Base-by-base conservation (phyloP, 2,888 invertebrate species). In the Colostygia pectinataria region DNA sequence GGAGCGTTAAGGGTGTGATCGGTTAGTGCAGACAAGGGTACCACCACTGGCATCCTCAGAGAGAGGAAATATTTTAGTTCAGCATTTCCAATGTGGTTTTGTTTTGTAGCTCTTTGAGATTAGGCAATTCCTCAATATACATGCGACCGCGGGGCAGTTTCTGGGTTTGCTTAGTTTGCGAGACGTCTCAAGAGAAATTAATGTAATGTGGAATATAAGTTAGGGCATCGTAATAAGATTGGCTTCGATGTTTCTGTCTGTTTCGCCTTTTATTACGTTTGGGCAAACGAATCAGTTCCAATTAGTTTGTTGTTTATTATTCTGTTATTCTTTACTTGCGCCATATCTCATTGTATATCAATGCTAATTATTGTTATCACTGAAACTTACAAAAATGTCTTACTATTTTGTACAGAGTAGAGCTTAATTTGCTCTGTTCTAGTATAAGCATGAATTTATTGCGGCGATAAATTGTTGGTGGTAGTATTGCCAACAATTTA, bases 51-150 rank as follows among this genome's bases (percentile, higher is more conserved):
- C 74, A 83, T 84, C 87, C 86, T 86, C 74, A 65, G 85, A 85
- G 86, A 84, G 84, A 87, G 85, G 87, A 86, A 88, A 88, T 88
- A 88, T 83, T 87, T 86, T 82, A 84, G 83, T 86, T 84, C 82
- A 85, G 85, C 83, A 85, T 86, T 85, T 83, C 85, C 83, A 75
- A 81, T 87, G 88, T 79, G 87, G 86, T 88, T 86, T 88, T 87
- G 88, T 88, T 90, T 83, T 86, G 87, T 90, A 83, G 84, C 83
- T 87, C 86, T 87, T 86, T 73, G 80, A 83, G 86, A 89, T 90
- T 86, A 88, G 80, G 81, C 81, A 84, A 85, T 88, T 81, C 80
- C 87, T 85, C 82, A 78, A 88, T 87, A 89, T 88, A 88, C 85
- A 86, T 77, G 80, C 77, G 80, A 85, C 78, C 77, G 66, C 66